These are phyloP conservation scores for Montifringilla adamsi DNA, from an alignment of 2,113 vertebrate genomes.

Conservation along the genomic window DNA sequence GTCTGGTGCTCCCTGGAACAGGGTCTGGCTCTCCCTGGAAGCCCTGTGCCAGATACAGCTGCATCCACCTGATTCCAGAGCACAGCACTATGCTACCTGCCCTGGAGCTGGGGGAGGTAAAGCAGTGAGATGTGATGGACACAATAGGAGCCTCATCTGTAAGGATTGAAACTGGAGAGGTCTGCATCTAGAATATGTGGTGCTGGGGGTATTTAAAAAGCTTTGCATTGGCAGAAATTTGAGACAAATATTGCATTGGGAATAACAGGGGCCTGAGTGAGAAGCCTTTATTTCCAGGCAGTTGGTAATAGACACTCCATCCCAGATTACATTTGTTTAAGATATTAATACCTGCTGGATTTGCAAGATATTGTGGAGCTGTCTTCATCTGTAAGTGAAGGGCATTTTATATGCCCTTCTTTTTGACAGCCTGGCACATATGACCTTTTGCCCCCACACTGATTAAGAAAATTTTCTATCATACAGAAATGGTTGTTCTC, in stretches of 20 bases:
- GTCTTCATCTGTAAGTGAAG: not conserved
- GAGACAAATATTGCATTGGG: not conserved
- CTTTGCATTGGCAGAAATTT: not conserved
- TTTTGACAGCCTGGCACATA: not conserved
- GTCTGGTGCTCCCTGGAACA: not conserved
- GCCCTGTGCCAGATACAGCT: not conserved
- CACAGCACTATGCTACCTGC: rapidly evolving
- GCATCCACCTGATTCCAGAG: not conserved
- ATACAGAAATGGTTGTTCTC: not conserved
- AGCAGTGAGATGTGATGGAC: not conserved
- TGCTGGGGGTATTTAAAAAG: not conserved
- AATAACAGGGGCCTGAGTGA: not conserved
- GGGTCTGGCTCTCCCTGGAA: not conserved
- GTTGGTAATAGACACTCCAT: not conserved
- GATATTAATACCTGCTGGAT: not conserved
- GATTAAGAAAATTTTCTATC: not conserved
- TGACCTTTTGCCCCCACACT: not conserved
- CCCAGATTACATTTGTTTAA: not conserved
- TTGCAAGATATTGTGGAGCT: not conserved
- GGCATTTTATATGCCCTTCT: not conserved
- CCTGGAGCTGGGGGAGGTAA: not conserved
- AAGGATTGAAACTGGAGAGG: not conserved
- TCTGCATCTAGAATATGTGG: not conserved
- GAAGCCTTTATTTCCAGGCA: not conserved
- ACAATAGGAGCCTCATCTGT: not conserved